phyloP scores from a whole-genome alignment of 2,888 invertebrate genomes.

The Syrista parreyssii region DNA sequence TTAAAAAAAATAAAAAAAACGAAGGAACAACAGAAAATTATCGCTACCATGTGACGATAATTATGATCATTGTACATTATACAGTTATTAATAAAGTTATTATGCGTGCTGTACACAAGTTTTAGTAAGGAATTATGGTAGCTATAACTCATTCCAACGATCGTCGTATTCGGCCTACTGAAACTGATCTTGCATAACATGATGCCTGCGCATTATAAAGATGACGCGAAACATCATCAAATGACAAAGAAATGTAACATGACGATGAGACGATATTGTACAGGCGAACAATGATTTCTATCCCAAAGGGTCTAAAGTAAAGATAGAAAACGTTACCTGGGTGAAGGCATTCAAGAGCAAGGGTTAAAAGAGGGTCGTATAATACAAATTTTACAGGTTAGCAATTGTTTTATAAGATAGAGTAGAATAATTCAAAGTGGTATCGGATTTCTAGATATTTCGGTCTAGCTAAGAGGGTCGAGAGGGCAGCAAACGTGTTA shows the following conservation, averaged over 20 bases:
- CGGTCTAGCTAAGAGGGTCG: constrained; percentile 52
- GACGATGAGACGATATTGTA: constrained; percentile 29
- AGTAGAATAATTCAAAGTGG: constrained; percentile 44
- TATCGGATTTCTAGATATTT: constrained; percentile 43
- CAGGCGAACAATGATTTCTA: constrained; percentile 33
- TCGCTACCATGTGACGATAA: not conserved
- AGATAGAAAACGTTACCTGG: constrained; percentile 58
- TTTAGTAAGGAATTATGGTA: not conserved
- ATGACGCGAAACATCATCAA: not conserved
- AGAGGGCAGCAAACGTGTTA: constrained; percentile 56
- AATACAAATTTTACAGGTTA: constrained; percentile 53
- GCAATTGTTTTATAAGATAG: constrained; percentile 40
- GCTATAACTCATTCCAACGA: not conserved
- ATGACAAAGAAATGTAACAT: not conserved
- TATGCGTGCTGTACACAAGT: not conserved
- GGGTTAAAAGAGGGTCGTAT: constrained; percentile 50
- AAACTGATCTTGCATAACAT: not conserved
- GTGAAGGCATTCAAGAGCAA: constrained; percentile 58
- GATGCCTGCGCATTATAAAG: not conserved
- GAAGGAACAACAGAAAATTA: not conserved
- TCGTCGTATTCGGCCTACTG: not conserved
- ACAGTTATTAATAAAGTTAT: not conserved
- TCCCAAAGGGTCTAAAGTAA: constrained; percentile 51
- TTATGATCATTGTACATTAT: not conserved
- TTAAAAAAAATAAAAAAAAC: not conserved